Percentiles rank a stretch among this genome's conserved stretches.
Evolutionary conservation across 2,888 invertebrate genomes (phyloP).

Genomic region (Neoitamus cyanurus): DNA sequence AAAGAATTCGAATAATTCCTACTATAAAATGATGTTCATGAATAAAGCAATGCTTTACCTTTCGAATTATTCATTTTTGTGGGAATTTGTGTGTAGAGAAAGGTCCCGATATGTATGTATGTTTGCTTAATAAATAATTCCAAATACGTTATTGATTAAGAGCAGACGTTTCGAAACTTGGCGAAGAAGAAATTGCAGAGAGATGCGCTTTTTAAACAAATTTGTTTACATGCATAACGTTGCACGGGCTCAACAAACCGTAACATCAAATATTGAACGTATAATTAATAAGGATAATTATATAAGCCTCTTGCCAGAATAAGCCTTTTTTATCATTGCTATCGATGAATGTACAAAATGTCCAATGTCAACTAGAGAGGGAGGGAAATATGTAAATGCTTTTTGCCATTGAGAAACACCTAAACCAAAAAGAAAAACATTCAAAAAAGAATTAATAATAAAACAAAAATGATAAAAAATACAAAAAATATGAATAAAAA

Average conservation of each 20-base stretch:
- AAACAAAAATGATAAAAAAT: not conserved
- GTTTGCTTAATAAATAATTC: not conserved
- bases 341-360: not conserved
- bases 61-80: too few species aligned
- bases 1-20: not conserved
- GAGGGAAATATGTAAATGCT: not conserved
- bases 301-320: slow-evolving; percentile 3
- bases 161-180: not conserved
- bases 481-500: not conserved
- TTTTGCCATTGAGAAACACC: not conserved
- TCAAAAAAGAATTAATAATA: not conserved
- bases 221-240: not conserved
- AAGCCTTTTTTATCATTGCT: slow-evolving; percentile 2
- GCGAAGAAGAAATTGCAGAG: not conserved
- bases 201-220: not conserved
- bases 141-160: not conserved
- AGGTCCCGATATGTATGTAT: not conserved
- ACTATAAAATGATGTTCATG: too few species aligned
- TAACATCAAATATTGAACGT: not conserved
- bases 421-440: slow-evolving; percentile 20
- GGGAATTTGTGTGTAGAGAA: too few species aligned
- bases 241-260: not conserved
- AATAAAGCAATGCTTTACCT: not conserved
- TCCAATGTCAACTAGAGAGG: not conserved
- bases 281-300: not conserved